Evolutionary conservation across 2,888 invertebrate genomes (phyloP), one percentile per base, ranked within the genome.

Genomic region (Polyommatus iphigenia): DNA sequence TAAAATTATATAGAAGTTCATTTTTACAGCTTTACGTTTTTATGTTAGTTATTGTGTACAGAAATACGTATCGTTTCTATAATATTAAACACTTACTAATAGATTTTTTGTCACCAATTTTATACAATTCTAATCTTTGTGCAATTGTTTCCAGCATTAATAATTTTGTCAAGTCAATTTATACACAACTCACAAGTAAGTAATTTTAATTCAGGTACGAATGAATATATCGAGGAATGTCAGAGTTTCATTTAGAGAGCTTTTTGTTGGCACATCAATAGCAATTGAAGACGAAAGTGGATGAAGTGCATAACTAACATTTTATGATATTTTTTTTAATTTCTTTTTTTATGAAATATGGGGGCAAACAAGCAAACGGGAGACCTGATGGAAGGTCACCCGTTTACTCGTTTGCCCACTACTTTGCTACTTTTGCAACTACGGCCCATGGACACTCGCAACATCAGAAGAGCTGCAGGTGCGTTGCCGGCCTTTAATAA

Each of bases 171-270:
- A 32, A 67, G 29, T 67, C 67, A 15, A 32, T 67, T 67, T 67
- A 67, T 67, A 67, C 29, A 67, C 67, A 62, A 62, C 10, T 24
- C 24, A 24, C 24, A 24, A 24, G 24, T 24, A 24, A 24, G 24
- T 62, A 67, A 67, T 67, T 29, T 67, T 29, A 67, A 6, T 67
- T 67, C 67, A 67, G 67, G 67, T 67, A 67, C 67, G 29, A 29
- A 24, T 24, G 29, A 67, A 15, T 67, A 67, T 32, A 67, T 67
- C 10, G 24, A 15, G 67, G 67, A 67, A 32, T 67, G 67, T 67
- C 29, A 29, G 6, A 32, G 32, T 29, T 67, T 15, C 6, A 15
- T 54, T 54, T 54, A 67, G 67, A 67, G 67, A 67, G 67, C 67
- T 67, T 67, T 3, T 67, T 32, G 29, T 67, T 67, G 67, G 67